These are phyloP conservation scores for Agriopis leucophaearia DNA, from an alignment of 2,888 invertebrate species.

Conservation along the genomic window DNA sequence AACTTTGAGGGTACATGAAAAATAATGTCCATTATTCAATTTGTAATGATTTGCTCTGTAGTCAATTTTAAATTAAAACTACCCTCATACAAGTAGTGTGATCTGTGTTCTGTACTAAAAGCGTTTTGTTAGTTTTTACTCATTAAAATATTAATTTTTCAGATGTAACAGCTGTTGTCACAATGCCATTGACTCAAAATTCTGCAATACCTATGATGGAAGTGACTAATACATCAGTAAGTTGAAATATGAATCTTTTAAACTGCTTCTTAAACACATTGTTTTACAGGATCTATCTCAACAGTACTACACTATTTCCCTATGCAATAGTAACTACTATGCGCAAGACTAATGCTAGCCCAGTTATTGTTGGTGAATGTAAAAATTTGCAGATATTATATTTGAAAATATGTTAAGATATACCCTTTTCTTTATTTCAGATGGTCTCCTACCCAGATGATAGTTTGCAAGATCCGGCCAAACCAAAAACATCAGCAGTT, in stretches of 20 bases:
- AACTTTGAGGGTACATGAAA: too few species aligned
- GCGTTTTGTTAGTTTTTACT: not conserved
- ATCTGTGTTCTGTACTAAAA: not conserved
- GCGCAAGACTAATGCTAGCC: too few species aligned
- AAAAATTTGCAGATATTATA: too few species aligned
- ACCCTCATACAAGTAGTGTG: constrained; percentile 19
- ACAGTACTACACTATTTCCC: too few species aligned
- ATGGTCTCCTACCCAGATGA: constrained; percentile 82
- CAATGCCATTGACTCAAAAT: constrained; percentile 80
- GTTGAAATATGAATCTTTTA: constrained; percentile 45
- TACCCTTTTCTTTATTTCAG: constrained; percentile 46
- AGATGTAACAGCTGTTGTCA: constrained; percentile 83
- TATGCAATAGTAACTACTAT: too few species aligned
- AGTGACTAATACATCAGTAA: constrained; percentile 81
- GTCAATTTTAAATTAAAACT: constrained; percentile 6
- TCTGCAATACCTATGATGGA: constrained; percentile 83
- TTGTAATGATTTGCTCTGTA: not conserved
- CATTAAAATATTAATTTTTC: constrained; percentile 50
- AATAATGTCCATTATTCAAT: not conserved
- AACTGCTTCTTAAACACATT: not conserved
- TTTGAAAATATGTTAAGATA: too few species aligned
- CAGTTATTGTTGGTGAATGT: too few species aligned
- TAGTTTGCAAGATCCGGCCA: constrained; percentile 77
- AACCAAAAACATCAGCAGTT: constrained; percentile 79
- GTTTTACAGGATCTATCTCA: not conserved